Base-by-base conservation (phyloP, 1,140 invertebrate species). In the Hormaphis cornu region DNA sequence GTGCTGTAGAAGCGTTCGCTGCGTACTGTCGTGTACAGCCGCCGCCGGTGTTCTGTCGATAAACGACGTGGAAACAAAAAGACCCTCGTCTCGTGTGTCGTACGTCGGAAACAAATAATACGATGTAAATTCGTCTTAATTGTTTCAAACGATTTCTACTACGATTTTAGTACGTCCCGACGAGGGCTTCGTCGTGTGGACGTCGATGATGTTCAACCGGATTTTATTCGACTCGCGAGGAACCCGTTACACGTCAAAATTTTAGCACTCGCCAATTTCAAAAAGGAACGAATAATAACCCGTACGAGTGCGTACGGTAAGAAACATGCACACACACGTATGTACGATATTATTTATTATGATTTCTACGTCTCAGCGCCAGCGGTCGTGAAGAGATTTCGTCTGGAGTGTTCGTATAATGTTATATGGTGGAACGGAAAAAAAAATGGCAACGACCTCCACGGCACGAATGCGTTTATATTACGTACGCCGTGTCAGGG, bases 391-490 rank as follows among this genome's bases (percentile, higher is more conserved):
- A 50, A 35, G 61, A 50, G 42, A 66, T 66, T 66, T 66, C 44
- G 44, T 66, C 20, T 14, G 42, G 44, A 50, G 61, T 44, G n/a
- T n/a, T n/a, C n/a, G n/a, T n/a, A n/a, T n/a, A n/a, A n/a, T n/a
- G n/a, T n/a, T n/a, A n/a, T n/a, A 18, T 37, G 30, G 40, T 30
- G 44, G n/a, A 46, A n/a, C n/a, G n/a, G n/a, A 44, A 61, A 44
- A 35, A 59, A 42, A 61, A 63, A 63, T 22, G 61, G 44, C 61
- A 50, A 63, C 44, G 61, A 66, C 61, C 61, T 50, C 61, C 18
- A 30, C 33, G 28, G 28, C 61, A 48, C 18, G 61, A 63, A 63
- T 63, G 22, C 24, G 22, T 22, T 48, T 35, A 35, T 33, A 16
- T 50, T n/a, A 46, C 42, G 18, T n/a, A 8, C 42, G 18, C n/a